phyloP scores from a whole-genome alignment of 2,888 invertebrate species.

The Holacanthella duospinosa region DNA sequence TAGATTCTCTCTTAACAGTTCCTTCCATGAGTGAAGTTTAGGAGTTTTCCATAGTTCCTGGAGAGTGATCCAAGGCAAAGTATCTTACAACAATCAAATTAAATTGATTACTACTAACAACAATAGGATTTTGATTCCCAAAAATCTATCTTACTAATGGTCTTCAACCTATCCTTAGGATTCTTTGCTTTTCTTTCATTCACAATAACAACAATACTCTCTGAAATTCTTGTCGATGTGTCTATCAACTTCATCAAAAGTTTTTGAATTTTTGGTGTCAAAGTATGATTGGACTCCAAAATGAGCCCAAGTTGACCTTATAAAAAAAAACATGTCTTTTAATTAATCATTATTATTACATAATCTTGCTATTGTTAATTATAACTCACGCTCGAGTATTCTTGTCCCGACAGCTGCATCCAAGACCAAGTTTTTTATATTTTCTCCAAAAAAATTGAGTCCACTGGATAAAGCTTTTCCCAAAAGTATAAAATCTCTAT shows the following conservation, averaged over 20 bases:
- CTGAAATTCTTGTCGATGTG: not conserved
- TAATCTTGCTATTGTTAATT: not conserved
- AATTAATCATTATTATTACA: not conserved
- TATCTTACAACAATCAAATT: not conserved
- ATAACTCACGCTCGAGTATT: conserved; percentile 22
- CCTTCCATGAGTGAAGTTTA: conserved; percentile 16
- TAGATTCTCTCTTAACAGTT: not conserved
- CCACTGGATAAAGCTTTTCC: not conserved
- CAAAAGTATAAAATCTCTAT: not conserved
- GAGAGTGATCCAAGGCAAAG: conserved; percentile 26
- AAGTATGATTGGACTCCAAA: not conserved
- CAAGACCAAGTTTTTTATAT: conserved; percentile 15
- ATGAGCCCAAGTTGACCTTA: not conserved
- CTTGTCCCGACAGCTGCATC: conserved; percentile 31
- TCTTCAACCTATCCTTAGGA: too few relatives aligned
- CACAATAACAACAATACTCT: not conserved
- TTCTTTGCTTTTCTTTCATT: too few relatives aligned
- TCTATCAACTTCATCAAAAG: not conserved
- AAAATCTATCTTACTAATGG: too few relatives aligned
- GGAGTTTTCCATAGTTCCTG: conserved; percentile 33
- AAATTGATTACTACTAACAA: too few relatives aligned
- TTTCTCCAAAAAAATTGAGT: conserved; percentile 11
- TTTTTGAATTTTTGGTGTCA: not conserved
- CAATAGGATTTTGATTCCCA: not conserved
- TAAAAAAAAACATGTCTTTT: not conserved